These are phyloP conservation scores for Conus canariensis DNA, from an alignment of 2,888 invertebrate genomes.

Conservation along the genomic window DNA sequence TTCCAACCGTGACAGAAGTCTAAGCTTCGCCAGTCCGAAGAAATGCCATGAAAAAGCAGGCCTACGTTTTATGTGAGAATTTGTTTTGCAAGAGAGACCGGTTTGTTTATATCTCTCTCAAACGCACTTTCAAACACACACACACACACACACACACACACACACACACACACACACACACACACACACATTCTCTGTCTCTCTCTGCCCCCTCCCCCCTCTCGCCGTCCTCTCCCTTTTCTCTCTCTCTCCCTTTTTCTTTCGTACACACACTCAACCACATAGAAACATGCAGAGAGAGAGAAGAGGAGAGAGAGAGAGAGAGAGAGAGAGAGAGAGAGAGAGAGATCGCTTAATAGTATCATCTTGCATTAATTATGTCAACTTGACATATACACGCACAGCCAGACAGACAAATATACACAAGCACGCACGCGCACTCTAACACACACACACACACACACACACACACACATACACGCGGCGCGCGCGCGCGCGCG, in stretches of 20 bases:
- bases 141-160: no score
- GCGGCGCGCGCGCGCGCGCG: no score
- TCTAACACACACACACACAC: no score
- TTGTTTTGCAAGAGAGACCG: background rate
- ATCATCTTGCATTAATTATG: no score
- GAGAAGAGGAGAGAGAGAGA: background rate
- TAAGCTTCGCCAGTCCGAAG: background rate
- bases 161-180: no score
- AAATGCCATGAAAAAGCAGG: background rate
- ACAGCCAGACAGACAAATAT: background rate
- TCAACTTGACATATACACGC: background rate
- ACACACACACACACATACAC: no score
- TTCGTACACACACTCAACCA: background rate
- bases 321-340: constrained; percentile 11
- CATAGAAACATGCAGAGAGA: background rate
- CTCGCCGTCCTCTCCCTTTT: background rate
- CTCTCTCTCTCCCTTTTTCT: background rate
- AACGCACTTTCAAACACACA: no score
- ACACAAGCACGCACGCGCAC: no score
- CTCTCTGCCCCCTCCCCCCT: no score
- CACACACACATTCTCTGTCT: no score
- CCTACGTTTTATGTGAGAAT: background rate
- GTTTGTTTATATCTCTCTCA: no score
- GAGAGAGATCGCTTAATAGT: background rate
- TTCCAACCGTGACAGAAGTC: background rate